These are phyloP conservation scores for Agriopis marginaria DNA, from an alignment of 2,888 invertebrate genomes.

Conservation along the genomic window DNA sequence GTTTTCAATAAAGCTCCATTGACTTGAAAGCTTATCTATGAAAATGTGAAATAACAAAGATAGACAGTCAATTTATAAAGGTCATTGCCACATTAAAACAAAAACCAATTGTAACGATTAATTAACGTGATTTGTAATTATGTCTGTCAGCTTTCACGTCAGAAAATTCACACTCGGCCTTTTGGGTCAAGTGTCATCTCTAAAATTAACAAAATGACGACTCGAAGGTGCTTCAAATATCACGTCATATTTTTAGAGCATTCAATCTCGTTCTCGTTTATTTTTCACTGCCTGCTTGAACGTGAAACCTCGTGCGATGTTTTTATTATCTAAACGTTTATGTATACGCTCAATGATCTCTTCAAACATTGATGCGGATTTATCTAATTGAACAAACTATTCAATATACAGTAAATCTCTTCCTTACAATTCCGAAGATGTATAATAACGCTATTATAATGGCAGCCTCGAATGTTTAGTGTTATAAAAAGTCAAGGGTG, in stretches of 20 bases:
- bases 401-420: slow-evolving; percentile 50
- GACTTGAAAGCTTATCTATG: slow-evolving; percentile 10
- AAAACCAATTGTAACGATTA: slow-evolving; percentile 63
- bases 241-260: slow-evolving; percentile 11
- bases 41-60: slow-evolving; percentile 18
- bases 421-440: slow-evolving; percentile 59
- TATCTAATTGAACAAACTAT: slow-evolving; percentile 47
- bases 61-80: slow-evolving; percentile 52
- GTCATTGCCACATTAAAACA: slow-evolving; percentile 61
- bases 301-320: slow-evolving; percentile 18
- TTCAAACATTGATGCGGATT: slow-evolving; percentile 42
- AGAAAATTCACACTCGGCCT: slow-evolving; percentile 52
- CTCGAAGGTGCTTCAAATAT: slow-evolving; percentile 29
- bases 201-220: slow-evolving; percentile 25
- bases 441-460: slow-evolving; percentile 63
- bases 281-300: slow-evolving; percentile 9
- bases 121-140: slow-evolving; percentile 63
- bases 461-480: slow-evolving; percentile 61
- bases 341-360: slow-evolving; percentile 33
- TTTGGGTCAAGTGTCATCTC: slow-evolving; percentile 52
- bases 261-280: neutral
- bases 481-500: slow-evolving; percentile 74
- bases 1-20: slow-evolving; percentile 8
- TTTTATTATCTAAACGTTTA: slow-evolving; percentile 25
- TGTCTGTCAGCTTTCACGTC: slow-evolving; percentile 63